These are phyloP conservation scores for Arctopsyche grandis DNA, from an alignment of 1,140 invertebrate genomes.

Conservation along the genomic window DNA sequence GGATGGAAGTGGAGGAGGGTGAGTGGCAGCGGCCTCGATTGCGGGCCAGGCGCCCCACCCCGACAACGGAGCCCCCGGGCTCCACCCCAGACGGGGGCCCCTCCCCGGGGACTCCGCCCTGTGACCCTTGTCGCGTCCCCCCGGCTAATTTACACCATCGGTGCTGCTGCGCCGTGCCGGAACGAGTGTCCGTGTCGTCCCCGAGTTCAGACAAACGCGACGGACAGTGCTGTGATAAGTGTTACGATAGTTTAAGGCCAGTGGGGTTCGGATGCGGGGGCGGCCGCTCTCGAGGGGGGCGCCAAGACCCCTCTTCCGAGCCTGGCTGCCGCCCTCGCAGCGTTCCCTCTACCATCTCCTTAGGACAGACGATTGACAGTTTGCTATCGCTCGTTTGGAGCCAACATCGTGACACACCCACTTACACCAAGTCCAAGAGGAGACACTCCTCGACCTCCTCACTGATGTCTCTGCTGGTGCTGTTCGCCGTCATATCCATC, in stretches of 20 bases:
- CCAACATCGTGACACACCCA: too few species aligned
- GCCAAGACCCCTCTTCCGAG: neutral
- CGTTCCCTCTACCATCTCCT: neutral
- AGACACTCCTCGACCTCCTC: neutral
- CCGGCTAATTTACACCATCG: neutral
- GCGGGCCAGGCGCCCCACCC: neutral
- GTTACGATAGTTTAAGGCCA: constrained; percentile 20
- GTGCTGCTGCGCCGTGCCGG: neutral
- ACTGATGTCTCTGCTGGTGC: constrained; percentile 1
- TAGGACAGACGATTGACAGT: too few species aligned
- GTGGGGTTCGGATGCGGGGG: constrained; percentile 2
- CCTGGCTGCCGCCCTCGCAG: neutral
- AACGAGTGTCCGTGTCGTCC: neutral
- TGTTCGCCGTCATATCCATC: neutral
- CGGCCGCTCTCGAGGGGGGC: neutral
- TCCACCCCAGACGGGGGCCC: neutral
- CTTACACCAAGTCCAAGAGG: too few species aligned
- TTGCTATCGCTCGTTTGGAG: too few species aligned
- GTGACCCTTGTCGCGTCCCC: neutral
- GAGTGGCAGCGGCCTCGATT: neutral
- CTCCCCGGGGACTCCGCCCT: constrained; percentile 10
- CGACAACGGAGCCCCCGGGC: neutral
- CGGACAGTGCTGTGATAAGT: constrained; percentile 18
- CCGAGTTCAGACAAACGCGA: neutral
- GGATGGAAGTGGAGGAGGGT: constrained; percentile 9